Percentiles rank a stretch among this genome's conserved stretches.
Conservation (phyloP, 1,140 invertebrate species). For the Drosophila kurseongensis region DNA sequence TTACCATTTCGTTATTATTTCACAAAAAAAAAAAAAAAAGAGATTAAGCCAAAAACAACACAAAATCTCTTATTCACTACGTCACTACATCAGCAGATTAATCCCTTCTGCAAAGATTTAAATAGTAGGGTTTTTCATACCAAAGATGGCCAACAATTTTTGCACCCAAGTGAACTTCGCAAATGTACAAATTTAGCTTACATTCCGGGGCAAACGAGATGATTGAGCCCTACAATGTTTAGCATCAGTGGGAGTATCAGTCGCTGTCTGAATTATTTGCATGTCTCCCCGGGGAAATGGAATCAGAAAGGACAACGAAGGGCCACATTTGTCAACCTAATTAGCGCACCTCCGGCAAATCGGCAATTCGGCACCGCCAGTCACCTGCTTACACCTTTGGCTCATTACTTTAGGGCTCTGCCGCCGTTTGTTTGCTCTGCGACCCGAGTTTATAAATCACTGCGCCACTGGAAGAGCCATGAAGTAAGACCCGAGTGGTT, state of each 20-base stretch:
- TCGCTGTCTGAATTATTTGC: conserved; percentile 48
- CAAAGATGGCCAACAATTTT: too few relatives aligned
- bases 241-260: conserved; percentile 31
- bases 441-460: conserved; percentile 45
- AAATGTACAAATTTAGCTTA: neutral
- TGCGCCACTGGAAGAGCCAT: conserved; percentile 15
- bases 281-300: conserved; percentile 30
- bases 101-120: too few relatives aligned
- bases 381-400: conserved; percentile 68
- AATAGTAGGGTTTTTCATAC: too few relatives aligned
- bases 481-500: conserved; percentile 8
- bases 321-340: conserved; percentile 77
- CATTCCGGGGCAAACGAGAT: conserved; percentile 22
- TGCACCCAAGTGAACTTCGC: neutral
- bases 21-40: too few relatives aligned
- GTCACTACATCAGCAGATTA: too few relatives aligned
- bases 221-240: conserved; percentile 49
- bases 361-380: conserved; percentile 6
- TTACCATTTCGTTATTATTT: too few relatives aligned
- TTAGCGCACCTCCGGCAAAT: conserved; percentile 44
- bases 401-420: conserved; percentile 66
- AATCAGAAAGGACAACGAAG: conserved; percentile 27
- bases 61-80: too few relatives aligned
- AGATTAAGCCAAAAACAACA: too few relatives aligned
- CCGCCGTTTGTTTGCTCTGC: conserved; percentile 45